These are phyloP conservation scores for Idaea dimidiata DNA, from an alignment of 2,888 invertebrate species.

Conservation along the genomic window DNA sequence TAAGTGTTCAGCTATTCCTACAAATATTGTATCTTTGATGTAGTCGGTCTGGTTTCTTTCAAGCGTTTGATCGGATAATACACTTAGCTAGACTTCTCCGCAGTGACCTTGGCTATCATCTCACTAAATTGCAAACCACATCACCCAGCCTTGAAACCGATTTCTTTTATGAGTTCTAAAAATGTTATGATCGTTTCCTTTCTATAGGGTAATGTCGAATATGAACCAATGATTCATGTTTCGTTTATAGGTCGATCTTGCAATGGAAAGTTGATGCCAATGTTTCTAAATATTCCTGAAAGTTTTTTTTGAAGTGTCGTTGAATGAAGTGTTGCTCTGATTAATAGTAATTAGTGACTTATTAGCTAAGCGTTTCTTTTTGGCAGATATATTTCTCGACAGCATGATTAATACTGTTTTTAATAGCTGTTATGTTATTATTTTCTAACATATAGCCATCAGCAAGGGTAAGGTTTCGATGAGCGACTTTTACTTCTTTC, in stretches of 20 bases:
- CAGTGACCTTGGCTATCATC: constrained; percentile 46
- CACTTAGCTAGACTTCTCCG: constrained; percentile 44
- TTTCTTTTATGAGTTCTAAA: constrained; percentile 54
- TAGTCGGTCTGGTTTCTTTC: constrained; percentile 43
- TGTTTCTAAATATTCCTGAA: neutral
- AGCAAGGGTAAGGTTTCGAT: constrained; percentile 14
- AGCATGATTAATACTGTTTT: constrained; percentile 33
- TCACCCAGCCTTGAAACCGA: constrained; percentile 54
- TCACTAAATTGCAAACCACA: constrained; percentile 39
- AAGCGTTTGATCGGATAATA: constrained; percentile 34
- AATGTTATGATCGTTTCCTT: constrained; percentile 60
- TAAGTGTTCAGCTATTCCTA: neutral
- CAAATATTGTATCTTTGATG: constrained; percentile 30
- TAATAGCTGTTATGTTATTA: constrained; percentile 3
- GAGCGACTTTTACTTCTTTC: constrained; percentile 6
- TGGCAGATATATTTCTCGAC: constrained; percentile 34
- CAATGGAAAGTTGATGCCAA: no score
- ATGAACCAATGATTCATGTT: constrained; percentile 41
- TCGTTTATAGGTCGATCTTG: no score
- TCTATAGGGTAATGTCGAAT: constrained; percentile 40
- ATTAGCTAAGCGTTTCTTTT: constrained; percentile 35
- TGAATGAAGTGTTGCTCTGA: constrained; percentile 9
- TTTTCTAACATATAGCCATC: constrained; percentile 5
- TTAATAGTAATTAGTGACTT: constrained; percentile 37
- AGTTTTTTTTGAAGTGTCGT: constrained; percentile 7